Conservation (phyloP, 1,140 invertebrate genomes). For the Zaprionus capensis region DNA sequence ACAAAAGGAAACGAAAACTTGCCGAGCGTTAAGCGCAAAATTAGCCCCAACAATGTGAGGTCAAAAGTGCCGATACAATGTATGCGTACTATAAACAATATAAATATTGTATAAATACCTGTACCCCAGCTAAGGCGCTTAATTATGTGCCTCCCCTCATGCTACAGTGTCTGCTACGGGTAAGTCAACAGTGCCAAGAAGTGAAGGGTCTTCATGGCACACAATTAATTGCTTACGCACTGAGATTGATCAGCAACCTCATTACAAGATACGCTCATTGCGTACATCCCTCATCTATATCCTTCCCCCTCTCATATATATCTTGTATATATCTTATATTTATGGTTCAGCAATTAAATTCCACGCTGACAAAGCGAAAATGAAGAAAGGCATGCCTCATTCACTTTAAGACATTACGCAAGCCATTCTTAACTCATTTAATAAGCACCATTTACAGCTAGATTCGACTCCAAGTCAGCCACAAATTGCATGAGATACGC, state of each 20-base stretch:
- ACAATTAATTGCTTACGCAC: conserved; percentile 70
- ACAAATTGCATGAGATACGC: conserved; percentile 7
- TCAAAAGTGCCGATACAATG: conserved; percentile 76
- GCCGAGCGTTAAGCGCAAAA: conserved; percentile 35
- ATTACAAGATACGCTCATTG: background rate
- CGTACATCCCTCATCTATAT: no score
- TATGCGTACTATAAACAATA: conserved; percentile 28
- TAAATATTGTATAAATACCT: conserved; percentile 64
- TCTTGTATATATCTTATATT: conserved; percentile 20
- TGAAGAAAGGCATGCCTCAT: background rate
- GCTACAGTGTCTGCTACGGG: background rate
- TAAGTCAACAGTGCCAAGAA: background rate
- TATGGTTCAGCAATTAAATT: conserved; percentile 56
- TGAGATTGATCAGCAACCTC: conserved; percentile 61
- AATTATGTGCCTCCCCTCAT: conserved; percentile 39
- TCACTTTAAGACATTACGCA: background rate
- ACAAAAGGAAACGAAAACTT: conserved; percentile 61
- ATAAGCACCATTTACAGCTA: background rate
- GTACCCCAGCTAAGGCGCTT: conserved; percentile 34
- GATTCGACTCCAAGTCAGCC: background rate
- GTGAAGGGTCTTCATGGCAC: conserved; percentile 10
- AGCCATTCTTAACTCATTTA: background rate
- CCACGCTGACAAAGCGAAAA: conserved; percentile 47
- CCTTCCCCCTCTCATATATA: background rate
- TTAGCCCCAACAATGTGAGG: conserved; percentile 48